Percentiles rank a stretch among this genome's conserved stretches.
These are phyloP conservation scores for Catalaphyllia jardinei DNA, from an alignment of 64 coral and sea anemone genomes.

Conservation along the genomic window DNA sequence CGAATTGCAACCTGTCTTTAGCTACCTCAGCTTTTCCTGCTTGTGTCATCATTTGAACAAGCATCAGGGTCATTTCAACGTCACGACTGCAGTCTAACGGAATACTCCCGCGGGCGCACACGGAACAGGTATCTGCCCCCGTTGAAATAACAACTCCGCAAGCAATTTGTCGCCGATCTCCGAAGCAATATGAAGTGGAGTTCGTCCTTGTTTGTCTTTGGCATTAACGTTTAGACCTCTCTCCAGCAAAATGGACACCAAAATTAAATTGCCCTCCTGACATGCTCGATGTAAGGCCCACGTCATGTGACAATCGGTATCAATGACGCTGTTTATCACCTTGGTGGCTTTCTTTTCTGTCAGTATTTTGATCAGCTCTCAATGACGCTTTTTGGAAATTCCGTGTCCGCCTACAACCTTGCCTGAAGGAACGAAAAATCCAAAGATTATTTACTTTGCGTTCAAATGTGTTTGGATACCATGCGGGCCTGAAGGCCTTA, in stretches of 20 bases:
- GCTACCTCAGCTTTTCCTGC: conserved; percentile 62
- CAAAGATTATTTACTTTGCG: background rate
- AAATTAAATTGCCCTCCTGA: conserved; percentile 66
- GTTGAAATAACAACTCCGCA: conserved; percentile 71
- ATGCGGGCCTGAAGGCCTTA: background rate
- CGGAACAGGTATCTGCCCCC: conserved; percentile 47
- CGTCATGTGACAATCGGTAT: conserved; percentile 31
- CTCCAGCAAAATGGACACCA: conserved; percentile 58
- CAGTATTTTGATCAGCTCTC: background rate
- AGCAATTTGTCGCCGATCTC: conserved; percentile 47
- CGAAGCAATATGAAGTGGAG: conserved; percentile 68
- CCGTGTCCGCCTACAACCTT: background rate
- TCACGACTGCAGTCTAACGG: conserved; percentile 62
- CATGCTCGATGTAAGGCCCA: conserved; percentile 45
- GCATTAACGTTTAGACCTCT: conserved; percentile 56
- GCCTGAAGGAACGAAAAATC: background rate
- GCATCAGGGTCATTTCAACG: conserved; percentile 63
- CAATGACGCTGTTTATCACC: conserved; percentile 4
- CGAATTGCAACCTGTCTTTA: conserved; percentile 61
- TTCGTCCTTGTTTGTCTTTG: conserved; percentile 64
- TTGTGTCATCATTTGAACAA: conserved; percentile 74
- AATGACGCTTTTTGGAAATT: background rate
- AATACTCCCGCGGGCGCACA: conserved; percentile 46
- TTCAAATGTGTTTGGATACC: background rate
- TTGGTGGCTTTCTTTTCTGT: background rate